A percentile compares a stretch with the other conserved stretches of the same genome.
These are phyloP conservation scores for Torymus auratus DNA, from an alignment of 2,888 invertebrate genomes.

Conservation along the genomic window DNA sequence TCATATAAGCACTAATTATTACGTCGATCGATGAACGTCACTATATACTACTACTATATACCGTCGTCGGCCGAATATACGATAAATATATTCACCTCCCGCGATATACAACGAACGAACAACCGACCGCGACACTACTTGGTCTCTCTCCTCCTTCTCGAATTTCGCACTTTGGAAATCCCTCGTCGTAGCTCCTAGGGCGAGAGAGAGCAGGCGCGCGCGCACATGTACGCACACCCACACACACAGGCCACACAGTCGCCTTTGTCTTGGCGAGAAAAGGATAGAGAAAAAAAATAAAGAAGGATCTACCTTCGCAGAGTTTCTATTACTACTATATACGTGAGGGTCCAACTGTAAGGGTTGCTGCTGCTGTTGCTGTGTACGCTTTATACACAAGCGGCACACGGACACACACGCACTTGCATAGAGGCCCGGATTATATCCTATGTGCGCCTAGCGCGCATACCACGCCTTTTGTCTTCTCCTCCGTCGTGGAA, in stretches of 20 bases:
- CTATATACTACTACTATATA: no score
- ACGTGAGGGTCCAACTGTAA: no score
- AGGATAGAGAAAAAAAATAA: constrained; percentile 9
- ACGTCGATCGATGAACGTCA: no score
- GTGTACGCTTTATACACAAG: no score
- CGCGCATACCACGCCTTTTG: constrained; percentile 24
- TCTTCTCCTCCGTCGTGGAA: background rate
- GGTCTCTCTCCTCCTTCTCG: constrained; percentile 18
- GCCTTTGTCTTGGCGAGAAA: no score
- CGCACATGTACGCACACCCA: no score
- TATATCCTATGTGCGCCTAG: constrained; percentile 15
- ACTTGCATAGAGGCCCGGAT: background rate
- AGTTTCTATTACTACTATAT: constrained; percentile 30
- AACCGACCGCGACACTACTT: background rate
- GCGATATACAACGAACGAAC: background rate
- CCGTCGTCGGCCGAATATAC: no score
- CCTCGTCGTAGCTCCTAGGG: background rate
- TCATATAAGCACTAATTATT: no score
- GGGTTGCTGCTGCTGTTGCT: no score
- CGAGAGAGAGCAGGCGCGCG: no score
- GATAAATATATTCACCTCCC: background rate
- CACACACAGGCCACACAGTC: no score
- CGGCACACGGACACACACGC: no score
- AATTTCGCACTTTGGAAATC: constrained; percentile 33
- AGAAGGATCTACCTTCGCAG: background rate